Conservation (phyloP, 2,113 vertebrate species). For the Philantomba maxwellii region DNA sequence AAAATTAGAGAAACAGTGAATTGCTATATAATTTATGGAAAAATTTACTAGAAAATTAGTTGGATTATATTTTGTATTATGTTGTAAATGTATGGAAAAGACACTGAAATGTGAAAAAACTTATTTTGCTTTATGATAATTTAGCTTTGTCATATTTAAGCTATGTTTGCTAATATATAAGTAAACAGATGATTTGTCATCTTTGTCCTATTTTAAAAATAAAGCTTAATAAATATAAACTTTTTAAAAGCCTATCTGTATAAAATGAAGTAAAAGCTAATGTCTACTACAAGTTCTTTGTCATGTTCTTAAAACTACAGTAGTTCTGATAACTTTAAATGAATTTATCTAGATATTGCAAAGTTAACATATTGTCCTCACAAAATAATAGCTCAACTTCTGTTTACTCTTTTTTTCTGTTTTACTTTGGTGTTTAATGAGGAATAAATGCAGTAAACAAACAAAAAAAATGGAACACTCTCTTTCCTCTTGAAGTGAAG, state of each 20-base stretch:
- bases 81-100: neutral
- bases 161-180: neutral
- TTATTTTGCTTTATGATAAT: neutral
- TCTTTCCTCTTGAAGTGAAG: neutral
- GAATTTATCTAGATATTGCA: neutral
- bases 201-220: neutral
- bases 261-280: neutral
- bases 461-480: neutral
- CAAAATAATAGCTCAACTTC: neutral
- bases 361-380: neutral
- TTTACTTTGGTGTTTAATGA: conserved; percentile 19
- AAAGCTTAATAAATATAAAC: neutral
- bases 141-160: conserved; percentile 1
- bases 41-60: neutral
- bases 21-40: neutral
- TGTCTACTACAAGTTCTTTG: neutral
- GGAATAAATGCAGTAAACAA: neutral
- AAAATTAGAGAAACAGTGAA: neutral
- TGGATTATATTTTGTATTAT: neutral
- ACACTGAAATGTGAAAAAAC: neutral
- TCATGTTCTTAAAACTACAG: neutral
- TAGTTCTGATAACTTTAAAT: neutral
- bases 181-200: neutral
- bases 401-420: neutral
- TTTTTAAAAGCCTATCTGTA: neutral